phyloP scores from a whole-genome alignment of 2,113 vertebrate species.

The Corydoras maculifer region DNA sequence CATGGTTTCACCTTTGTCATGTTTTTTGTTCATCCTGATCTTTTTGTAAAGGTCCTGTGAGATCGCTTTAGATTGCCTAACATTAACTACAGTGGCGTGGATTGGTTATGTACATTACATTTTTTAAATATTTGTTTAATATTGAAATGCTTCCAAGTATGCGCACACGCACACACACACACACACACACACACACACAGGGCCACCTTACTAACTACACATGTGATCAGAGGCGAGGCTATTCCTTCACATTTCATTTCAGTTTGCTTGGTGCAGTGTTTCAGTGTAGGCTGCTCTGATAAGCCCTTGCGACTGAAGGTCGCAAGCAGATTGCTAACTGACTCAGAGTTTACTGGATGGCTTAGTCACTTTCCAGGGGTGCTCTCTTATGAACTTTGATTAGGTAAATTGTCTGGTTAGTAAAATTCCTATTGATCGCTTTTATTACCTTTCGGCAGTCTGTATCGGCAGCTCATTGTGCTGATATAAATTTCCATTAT shows the following conservation, averaged over 20 bases:
- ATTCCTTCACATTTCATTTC: slow-evolving; percentile 6
- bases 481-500: not conserved
- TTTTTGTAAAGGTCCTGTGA: no score
- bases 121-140: no score
- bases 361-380: slow-evolving; percentile 46
- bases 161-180: no score
- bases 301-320: slow-evolving; percentile 54
- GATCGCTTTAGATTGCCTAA: no score
- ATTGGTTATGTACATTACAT: no score
- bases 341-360: slow-evolving; percentile 58
- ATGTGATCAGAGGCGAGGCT: slow-evolving; percentile 13
- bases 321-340: slow-evolving; percentile 47
- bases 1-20: no score
- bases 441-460: slow-evolving; percentile 7
- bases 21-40: no score
- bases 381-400: slow-evolving; percentile 33
- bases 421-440: slow-evolving; percentile 17
- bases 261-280: slow-evolving; percentile 35
- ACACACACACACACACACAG: no score
- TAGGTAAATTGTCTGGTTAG: slow-evolving; percentile 17
- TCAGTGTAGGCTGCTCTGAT: slow-evolving; percentile 44
- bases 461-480: not conserved
- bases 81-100: no score
- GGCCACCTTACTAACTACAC: slow-evolving; percentile 9
- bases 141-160: no score